These are phyloP conservation scores for Lepidocyrtinus sp. DNA, from an alignment of 2,888 invertebrate genomes.

Conservation along the genomic window DNA sequence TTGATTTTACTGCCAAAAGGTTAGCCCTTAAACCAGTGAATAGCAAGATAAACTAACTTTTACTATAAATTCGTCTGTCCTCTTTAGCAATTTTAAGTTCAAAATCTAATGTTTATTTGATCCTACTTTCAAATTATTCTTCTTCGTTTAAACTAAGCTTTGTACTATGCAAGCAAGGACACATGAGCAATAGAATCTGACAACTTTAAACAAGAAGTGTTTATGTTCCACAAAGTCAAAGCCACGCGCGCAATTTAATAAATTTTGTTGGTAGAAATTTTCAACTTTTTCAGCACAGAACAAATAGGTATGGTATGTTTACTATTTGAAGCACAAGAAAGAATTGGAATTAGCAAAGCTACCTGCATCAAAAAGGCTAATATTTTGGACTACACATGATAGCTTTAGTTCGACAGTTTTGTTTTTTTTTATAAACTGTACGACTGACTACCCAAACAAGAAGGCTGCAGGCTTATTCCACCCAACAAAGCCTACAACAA, in stretches of 20 bases:
- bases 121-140: background rate
- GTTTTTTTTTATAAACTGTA: background rate
- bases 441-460: background rate
- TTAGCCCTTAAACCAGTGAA: background rate
- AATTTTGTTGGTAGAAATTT: background rate
- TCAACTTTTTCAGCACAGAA: constrained; percentile 18
- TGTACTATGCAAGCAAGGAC: too few species aligned
- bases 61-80: background rate
- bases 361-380: constrained; percentile 17
- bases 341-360: constrained; percentile 25
- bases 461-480: background rate
- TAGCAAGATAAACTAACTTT: background rate
- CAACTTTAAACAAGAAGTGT: background rate
- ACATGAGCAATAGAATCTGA: too few species aligned
- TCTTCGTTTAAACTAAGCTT: too few species aligned
- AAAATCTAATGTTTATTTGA: background rate
- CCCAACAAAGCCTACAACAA: background rate
- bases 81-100: background rate
- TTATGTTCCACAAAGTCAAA: background rate
- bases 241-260: background rate
- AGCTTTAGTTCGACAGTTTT: constrained; percentile 12
- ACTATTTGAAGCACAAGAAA: constrained; percentile 15
- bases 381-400: constrained; percentile 11
- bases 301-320: constrained; percentile 26
- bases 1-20: background rate